Conservation (phyloP, 2,888 invertebrate species). For the Harmothoe impar region DNA sequence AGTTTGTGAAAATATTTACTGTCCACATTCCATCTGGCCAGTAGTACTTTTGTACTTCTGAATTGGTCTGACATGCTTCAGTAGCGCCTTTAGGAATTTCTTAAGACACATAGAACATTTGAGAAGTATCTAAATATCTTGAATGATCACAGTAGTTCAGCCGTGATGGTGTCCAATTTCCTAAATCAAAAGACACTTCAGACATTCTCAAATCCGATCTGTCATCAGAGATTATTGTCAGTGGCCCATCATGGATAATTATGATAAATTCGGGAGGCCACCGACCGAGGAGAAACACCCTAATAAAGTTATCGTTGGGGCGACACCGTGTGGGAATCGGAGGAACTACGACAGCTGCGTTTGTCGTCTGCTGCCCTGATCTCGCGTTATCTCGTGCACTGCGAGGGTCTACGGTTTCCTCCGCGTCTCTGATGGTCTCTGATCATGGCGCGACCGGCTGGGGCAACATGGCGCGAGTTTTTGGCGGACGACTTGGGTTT, state of each 20-base stretch:
- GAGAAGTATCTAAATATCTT: neutral
- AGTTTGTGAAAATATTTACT: too few species aligned
- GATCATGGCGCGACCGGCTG: conserved; percentile 1
- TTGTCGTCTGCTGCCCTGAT: conserved; percentile 45
- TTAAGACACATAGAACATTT: neutral
- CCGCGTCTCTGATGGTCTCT: conserved; percentile 28
- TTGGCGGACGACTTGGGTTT: neutral
- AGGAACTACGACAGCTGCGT: conserved; percentile 50
- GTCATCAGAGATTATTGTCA: conserved; percentile 15
- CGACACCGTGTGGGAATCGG: conserved; percentile 51
- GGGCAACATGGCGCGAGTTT: conserved; percentile 2
- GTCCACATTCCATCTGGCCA: neutral
- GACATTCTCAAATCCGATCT: neutral
- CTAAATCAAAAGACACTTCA: neutral
- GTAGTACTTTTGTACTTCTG: neutral
- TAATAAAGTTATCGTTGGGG: conserved; percentile 52
- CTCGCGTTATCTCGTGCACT: conserved; percentile 26
- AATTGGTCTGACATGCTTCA: neutral
- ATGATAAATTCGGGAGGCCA: conserved; percentile 2
- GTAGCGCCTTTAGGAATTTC: neutral
- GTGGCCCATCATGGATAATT: conserved; percentile 8
- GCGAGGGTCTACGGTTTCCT: conserved; percentile 41
- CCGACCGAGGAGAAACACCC: neutral
- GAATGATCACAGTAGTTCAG: neutral
- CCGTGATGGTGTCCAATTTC: neutral